Conservation (phyloP, 2,888 invertebrate genomes). For the Saturnia pavonia region DNA sequence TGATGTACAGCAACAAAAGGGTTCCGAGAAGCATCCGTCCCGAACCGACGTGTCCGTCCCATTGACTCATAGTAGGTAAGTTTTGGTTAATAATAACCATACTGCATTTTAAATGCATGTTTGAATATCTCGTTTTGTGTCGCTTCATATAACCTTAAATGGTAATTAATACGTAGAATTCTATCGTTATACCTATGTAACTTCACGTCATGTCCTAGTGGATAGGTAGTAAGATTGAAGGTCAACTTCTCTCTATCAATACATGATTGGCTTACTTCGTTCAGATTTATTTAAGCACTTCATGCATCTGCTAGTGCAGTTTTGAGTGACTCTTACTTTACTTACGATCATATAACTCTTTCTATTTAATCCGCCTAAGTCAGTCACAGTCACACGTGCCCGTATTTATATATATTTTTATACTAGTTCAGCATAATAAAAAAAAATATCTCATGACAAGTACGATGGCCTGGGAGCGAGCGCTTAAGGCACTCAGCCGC, state of each 20-base stretch:
- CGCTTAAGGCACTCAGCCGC: too few species aligned
- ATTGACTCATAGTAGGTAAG: conserved; percentile 71
- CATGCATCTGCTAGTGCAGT: too few species aligned
- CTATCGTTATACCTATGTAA: not conserved
- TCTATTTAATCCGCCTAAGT: too few species aligned
- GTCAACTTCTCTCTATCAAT: not conserved
- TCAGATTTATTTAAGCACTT: not conserved
- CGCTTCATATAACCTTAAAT: conserved; percentile 20
- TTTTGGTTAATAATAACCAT: conserved; percentile 71
- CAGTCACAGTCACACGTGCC: too few species aligned
- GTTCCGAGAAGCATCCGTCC: conserved; percentile 72
- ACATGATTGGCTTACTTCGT: not conserved
- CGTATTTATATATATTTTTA: too few species aligned
- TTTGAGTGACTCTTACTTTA: too few species aligned
- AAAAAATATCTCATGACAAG: too few species aligned
- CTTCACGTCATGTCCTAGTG: not conserved
- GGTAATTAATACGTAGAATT: not conserved
- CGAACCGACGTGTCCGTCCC: conserved; percentile 59
- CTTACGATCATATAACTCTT: too few species aligned
- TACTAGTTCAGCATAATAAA: too few species aligned
- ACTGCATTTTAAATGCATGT: conserved; percentile 62
- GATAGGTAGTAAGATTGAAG: not conserved
- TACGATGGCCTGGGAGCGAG: too few species aligned
- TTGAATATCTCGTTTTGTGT: conserved; percentile 49
- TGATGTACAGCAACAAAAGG: conserved; percentile 76